phyloP scores from a whole-genome alignment of 2,888 invertebrate species.

The Diaphora mendica region DNA sequence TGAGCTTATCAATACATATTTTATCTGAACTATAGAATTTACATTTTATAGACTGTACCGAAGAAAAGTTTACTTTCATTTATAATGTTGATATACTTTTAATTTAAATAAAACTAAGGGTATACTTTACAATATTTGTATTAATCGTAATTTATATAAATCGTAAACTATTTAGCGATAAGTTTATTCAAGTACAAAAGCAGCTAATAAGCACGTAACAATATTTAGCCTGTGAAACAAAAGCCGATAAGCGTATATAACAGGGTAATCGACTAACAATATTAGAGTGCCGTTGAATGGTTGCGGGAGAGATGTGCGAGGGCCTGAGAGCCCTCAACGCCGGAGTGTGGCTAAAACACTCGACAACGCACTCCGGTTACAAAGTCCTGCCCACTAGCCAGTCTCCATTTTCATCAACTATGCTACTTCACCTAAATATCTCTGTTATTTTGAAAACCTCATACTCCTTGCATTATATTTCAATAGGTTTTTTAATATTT shows the following conservation, averaged over 20 bases:
- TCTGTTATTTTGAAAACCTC: conserved; percentile 32
- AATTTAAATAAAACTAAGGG: too few relatives aligned
- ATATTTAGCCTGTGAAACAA: conserved; percentile 35
- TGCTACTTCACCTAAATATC: conserved; percentile 49
- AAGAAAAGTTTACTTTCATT: too few relatives aligned
- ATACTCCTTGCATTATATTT: background rate
- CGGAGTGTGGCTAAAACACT: conserved; percentile 54
- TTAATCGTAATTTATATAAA: background rate
- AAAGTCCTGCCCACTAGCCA: conserved; percentile 42
- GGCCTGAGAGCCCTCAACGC: conserved; percentile 47
- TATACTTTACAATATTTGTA: too few relatives aligned
- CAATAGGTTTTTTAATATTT: conserved; percentile 3
- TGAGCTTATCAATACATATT: too few relatives aligned
- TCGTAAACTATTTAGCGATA: background rate
- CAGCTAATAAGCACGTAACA: conserved; percentile 39
- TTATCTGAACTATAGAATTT: too few relatives aligned
- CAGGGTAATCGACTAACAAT: conserved; percentile 57
- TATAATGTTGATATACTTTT: too few relatives aligned
- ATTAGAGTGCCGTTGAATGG: conserved; percentile 46
- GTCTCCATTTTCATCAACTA: conserved; percentile 48
- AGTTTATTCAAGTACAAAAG: conserved; percentile 18
- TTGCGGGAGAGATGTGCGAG: conserved; percentile 33
- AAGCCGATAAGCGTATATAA: conserved; percentile 47
- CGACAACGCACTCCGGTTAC: conserved; percentile 39
- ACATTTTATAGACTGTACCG: too few relatives aligned